Evolutionary conservation across 2,888 invertebrate species (phyloP).

Genomic region (Microdon myrmicae): DNA sequence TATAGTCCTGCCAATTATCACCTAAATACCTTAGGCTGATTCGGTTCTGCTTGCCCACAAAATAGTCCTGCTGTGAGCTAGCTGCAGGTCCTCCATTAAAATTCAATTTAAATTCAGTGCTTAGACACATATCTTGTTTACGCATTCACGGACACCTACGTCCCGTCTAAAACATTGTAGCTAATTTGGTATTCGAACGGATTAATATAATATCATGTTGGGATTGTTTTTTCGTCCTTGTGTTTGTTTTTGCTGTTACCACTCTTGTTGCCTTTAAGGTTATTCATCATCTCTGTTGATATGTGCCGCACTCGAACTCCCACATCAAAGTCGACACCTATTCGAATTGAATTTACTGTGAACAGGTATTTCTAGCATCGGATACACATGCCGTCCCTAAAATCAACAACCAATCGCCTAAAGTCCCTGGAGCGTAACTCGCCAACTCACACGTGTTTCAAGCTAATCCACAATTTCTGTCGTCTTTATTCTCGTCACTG

Average conservation of each 20-base stretch:
- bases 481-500: not conserved
- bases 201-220: conserved; percentile 32
- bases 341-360: conserved; percentile 25
- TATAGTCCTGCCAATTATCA: no score
- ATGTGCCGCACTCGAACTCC: conserved; percentile 10
- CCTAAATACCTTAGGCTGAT: no score
- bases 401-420: no score
- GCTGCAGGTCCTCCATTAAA: conserved; percentile 12
- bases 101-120: conserved; percentile 23
- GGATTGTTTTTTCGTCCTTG: conserved; percentile 4
- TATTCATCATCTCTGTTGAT: conserved; percentile 20
- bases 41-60: no score
- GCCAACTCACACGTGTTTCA: conserved; percentile 39
- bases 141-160: no score
- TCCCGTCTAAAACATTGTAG: not conserved
- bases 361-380: conserved; percentile 3
- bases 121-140: no score
- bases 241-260: conserved; percentile 1
- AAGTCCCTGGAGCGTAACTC: no score
- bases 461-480: conserved; percentile 29
- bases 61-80: no score
- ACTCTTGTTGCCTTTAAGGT: conserved; percentile 1
- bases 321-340: conserved; percentile 6
- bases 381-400: conserved; percentile 36
- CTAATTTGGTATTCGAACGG: conserved; percentile 31